A percentile compares a stretch with the other conserved stretches of the same genome.
phyloP scores from a whole-genome alignment of 1,140 invertebrate genomes.

The Cotesia chilonis region DNA sequence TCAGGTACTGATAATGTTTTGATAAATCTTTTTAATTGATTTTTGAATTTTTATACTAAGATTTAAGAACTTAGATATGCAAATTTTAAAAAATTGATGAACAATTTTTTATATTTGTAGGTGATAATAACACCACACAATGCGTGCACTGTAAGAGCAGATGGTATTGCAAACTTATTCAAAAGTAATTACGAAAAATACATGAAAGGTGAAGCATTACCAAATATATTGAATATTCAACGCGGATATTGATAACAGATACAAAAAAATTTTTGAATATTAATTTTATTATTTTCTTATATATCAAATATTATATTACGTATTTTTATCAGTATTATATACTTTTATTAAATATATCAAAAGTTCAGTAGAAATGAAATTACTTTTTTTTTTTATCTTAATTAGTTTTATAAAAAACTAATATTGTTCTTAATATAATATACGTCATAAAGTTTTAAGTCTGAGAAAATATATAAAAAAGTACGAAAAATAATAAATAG shows the following conservation, averaged over 20 bases:
- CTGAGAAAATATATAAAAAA: neutral
- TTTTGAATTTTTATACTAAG: conserved; percentile 10
- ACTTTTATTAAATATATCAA: neutral
- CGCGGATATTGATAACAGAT: conserved; percentile 48
- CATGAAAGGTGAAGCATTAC: conserved; percentile 42
- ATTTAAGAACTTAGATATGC: neutral
- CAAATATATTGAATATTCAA: conserved; percentile 46
- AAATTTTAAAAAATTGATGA: conserved; percentile 22
- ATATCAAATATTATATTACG: neutral
- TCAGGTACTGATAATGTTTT: conserved; percentile 49
- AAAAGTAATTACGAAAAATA: conserved; percentile 58
- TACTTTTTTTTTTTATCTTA: too few species aligned
- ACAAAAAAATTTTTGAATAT: neutral
- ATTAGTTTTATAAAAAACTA: too few species aligned
- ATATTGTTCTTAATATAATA: neutral
- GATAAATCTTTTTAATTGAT: neutral
- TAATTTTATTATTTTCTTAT: neutral
- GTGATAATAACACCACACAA: conserved; percentile 70
- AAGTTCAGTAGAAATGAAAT: neutral
- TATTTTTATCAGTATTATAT: neutral
- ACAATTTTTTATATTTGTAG: conserved; percentile 46
- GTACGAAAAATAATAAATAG: neutral
- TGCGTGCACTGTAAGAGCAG: conserved; percentile 59
- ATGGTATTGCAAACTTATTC: conserved; percentile 62
- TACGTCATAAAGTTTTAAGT: neutral